A percentile compares a stretch with the other conserved stretches of the same genome.
phyloP scores from a whole-genome alignment of 2,888 invertebrate genomes.

The Dysmachus trigonus region DNA sequence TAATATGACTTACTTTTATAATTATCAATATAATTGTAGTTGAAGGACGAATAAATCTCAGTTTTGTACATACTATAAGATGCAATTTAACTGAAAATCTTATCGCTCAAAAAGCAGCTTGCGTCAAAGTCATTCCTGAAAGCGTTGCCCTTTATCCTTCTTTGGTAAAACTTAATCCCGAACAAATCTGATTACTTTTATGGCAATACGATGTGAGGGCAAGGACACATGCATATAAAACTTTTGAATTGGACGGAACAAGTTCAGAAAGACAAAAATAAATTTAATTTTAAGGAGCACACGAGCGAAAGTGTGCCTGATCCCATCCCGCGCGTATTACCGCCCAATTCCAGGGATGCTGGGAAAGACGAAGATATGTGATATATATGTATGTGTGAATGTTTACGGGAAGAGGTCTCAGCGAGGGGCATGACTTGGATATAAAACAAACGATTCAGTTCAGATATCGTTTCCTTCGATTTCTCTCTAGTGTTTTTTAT shows the following conservation, averaged over 20 bases:
- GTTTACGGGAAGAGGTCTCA: not conserved
- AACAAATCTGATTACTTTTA: not conserved
- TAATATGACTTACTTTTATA: too few relatives aligned
- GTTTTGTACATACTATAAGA: too few relatives aligned
- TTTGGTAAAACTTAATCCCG: not conserved
- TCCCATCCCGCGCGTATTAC: not conserved
- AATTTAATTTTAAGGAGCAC: not conserved
- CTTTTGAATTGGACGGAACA: not conserved
- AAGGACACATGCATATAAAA: not conserved
- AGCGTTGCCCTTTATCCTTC: not conserved
- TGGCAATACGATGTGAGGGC: not conserved
- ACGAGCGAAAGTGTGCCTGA: not conserved
- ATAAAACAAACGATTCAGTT: not conserved
- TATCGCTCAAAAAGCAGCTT: not conserved
- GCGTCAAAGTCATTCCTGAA: not conserved
- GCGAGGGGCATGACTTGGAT: not conserved
- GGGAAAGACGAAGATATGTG: not conserved
- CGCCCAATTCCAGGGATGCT: not conserved
- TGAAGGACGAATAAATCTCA: too few relatives aligned
- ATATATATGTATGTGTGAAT: too few relatives aligned
- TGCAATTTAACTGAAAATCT: not conserved
- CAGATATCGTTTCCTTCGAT: not conserved
- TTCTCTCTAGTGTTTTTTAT: not conserved
- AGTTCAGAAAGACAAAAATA: not conserved
- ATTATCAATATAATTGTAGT: too few relatives aligned